Evolutionary conservation across 2,888 invertebrate species (phyloP).

Genomic region (Agrotis segetum): DNA sequence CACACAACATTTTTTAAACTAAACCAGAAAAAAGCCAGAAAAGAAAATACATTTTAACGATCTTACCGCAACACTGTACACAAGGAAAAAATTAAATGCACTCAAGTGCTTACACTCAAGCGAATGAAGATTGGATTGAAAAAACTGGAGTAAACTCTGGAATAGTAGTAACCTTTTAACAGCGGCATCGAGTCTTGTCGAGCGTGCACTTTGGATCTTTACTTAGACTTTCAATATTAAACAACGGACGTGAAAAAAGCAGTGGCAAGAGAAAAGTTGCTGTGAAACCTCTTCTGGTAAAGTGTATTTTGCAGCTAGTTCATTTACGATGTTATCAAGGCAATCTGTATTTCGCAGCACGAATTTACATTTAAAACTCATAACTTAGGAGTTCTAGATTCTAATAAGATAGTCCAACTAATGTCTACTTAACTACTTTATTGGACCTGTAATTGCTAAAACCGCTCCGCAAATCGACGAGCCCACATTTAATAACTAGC

Average conservation of each 20-base stretch:
- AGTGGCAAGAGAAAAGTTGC: conserved; percentile 19
- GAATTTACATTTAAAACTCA: conserved; percentile 13
- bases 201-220: conserved; percentile 47
- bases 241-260: conserved; percentile 23
- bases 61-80: conserved; percentile 19
- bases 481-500: conserved; percentile 67
- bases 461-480: conserved; percentile 44
- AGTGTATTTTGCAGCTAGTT: conserved; percentile 5
- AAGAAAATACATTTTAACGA: conserved; percentile 21
- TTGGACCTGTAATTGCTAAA: conserved; percentile 54
- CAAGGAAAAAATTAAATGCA: conserved; percentile 48
- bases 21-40: conserved; percentile 10
- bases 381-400: conserved; percentile 30
- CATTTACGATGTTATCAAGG: conserved; percentile 25
- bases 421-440: conserved; percentile 55
- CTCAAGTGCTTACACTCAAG: conserved; percentile 53
- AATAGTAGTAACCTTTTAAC: conserved; percentile 49
- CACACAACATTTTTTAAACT: background rate
- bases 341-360: conserved; percentile 14
- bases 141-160: conserved; percentile 39
- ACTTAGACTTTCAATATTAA: conserved; percentile 47
- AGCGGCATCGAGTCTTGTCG: conserved; percentile 44
- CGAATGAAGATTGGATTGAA: conserved; percentile 63
- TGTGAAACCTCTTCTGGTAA: conserved; percentile 13
- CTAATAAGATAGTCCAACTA: conserved; percentile 37